A percentile compares a stretch with the other conserved stretches of the same genome.
These are phyloP conservation scores for Coccyzus lansbergi DNA, from an alignment of 2,797 vertebrate genomes.

Conservation along the genomic window DNA sequence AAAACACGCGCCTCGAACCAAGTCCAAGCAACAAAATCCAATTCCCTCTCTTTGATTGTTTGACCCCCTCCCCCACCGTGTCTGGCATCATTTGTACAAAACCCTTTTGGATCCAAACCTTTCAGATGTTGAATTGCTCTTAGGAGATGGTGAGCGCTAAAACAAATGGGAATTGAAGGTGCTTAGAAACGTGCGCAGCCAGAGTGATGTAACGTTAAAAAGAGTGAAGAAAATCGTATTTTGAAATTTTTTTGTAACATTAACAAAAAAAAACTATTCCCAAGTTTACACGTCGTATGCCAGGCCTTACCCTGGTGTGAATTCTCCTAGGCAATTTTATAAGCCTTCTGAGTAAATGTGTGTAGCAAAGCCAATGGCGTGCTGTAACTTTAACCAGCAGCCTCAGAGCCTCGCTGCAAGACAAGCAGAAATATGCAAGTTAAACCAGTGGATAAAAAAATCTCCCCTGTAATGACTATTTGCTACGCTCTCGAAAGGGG, in stretches of 20 bases:
- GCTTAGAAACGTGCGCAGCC: neutral
- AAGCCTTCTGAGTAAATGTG: neutral
- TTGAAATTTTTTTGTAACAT: neutral
- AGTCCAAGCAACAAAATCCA: conserved; percentile 23
- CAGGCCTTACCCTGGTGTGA: conserved; percentile 22
- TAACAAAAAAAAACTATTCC: conserved; percentile 14
- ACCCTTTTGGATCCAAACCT: conserved; percentile 30
- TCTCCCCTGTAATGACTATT: neutral
- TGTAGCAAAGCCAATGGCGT: neutral
- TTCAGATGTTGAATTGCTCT: conserved; percentile 44
- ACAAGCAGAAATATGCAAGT: conserved; percentile 28
- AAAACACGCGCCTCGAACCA: neutral
- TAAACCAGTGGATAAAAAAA: conserved; percentile 20
- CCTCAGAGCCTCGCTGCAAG: neutral
- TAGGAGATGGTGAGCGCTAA: conserved; percentile 41
- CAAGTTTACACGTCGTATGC: neutral
- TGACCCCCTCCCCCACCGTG: conserved; percentile 15
- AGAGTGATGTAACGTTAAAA: neutral
- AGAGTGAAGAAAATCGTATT: neutral
- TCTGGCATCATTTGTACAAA: conserved; percentile 38
- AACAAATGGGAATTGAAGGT: conserved; percentile 42
- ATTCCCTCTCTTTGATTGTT: conserved; percentile 10
- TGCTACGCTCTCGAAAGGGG: neutral
- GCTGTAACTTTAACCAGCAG: conserved; percentile 51
- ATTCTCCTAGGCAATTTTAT: conserved; percentile 55